These are phyloP conservation scores for Progne subis DNA, from an alignment of 2,113 vertebrate species.

Conservation along the genomic window DNA sequence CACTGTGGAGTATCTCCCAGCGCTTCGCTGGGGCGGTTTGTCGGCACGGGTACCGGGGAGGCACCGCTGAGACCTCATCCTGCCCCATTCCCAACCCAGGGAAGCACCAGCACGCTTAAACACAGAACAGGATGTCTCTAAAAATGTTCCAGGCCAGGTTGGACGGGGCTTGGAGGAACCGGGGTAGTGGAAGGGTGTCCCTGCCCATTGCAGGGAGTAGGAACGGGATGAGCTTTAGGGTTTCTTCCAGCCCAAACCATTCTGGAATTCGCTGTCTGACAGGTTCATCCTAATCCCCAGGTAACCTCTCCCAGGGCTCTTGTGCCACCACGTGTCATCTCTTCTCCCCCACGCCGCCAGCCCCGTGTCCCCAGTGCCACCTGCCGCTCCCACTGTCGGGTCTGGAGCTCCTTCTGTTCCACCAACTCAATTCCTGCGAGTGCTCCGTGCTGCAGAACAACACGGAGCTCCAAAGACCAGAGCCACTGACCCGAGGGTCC, in stretches of 20 bases:
- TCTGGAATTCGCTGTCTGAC: not conserved
- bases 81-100: not conserved
- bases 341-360: not conserved
- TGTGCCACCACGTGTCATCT: not conserved
- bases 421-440: not conserved
- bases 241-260: not conserved
- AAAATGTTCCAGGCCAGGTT: not conserved
- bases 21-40: rapidly evolving
- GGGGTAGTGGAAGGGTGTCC: not conserved
- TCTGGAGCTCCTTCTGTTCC: not conserved
- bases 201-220: not conserved
- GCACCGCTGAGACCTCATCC: not conserved
- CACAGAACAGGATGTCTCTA: not conserved
- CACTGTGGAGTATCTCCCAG: not conserved
- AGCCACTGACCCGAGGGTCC: not conserved
- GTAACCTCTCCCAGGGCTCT: not conserved
- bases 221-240: not conserved
- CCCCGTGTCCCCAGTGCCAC: not conserved
- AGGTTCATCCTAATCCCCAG: not conserved
- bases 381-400: not conserved
- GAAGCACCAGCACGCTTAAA: not conserved
- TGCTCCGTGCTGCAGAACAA: not conserved
- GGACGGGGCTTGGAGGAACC: not conserved
- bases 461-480: rapidly evolving
- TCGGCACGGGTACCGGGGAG: not conserved